Percentiles rank a stretch among this genome's conserved stretches.
Conservation (phyloP, 2,113 vertebrate species). For the Gasterosteus aculeatus region DNA sequence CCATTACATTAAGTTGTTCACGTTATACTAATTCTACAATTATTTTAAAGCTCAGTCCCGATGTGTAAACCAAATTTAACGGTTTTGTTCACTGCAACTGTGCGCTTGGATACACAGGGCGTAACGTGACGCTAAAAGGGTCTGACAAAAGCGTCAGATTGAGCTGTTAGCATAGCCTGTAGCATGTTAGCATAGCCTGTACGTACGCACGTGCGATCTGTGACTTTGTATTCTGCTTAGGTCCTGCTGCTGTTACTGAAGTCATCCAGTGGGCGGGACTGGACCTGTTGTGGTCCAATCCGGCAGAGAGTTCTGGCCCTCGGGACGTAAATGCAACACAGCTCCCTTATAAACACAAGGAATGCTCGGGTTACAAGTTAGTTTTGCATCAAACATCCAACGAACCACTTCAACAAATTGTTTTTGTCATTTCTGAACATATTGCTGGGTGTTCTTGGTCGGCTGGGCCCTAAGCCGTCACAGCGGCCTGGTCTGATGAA, state of each 20-base stretch:
- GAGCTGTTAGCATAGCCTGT: neutral
- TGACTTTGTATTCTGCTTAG: neutral
- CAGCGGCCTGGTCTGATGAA: slow-evolving; percentile 62
- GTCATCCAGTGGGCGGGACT: neutral
- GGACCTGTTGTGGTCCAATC: neutral
- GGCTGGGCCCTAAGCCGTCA: slow-evolving; percentile 51
- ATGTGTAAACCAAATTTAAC: neutral
- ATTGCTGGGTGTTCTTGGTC: slow-evolving; percentile 7
- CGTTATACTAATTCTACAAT: neutral
- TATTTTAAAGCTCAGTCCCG: neutral
- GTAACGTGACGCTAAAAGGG: neutral
- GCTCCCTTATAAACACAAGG: neutral
- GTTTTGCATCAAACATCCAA: neutral
- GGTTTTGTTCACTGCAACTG: neutral
- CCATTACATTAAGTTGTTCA: neutral
- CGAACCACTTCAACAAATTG: neutral
- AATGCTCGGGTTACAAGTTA: neutral
- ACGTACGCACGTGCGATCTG: neutral
- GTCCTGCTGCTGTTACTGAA: neutral
- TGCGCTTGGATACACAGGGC: neutral
- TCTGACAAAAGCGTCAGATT: neutral
- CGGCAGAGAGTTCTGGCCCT: neutral
- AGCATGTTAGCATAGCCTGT: neutral
- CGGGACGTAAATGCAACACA: neutral
- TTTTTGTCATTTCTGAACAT: neutral